These are phyloP conservation scores for Lampris megalopsis DNA, from an alignment of 2,113 vertebrate species.

Conservation along the genomic window DNA sequence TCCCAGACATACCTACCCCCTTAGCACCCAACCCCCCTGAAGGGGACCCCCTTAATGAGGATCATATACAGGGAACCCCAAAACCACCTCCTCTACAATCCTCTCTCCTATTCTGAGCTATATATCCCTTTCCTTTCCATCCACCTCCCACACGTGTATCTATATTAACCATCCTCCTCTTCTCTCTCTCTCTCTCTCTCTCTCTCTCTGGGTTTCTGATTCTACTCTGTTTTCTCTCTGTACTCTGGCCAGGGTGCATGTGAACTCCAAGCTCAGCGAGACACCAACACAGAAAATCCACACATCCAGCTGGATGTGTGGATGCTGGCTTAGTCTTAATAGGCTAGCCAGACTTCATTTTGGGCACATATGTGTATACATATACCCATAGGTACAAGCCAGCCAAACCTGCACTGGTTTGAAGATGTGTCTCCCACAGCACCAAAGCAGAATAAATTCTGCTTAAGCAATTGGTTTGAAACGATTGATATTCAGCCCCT, in stretches of 20 bases:
- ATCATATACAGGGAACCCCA: constrained; percentile 36
- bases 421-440: not conserved
- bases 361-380: constrained; percentile 42
- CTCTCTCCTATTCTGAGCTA: too few species aligned
- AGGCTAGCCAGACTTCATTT: constrained; percentile 40
- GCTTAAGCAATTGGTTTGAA: constrained; percentile 22
- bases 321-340: constrained; percentile 60
- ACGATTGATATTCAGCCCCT: constrained; percentile 16
- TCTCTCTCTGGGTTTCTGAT: constrained; percentile 34
- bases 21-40: constrained; percentile 17
- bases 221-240: constrained; percentile 29
- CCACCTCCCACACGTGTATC: constrained; percentile 42
- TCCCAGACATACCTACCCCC: constrained; percentile 34
- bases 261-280: constrained; percentile 40
- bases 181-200: not conserved
- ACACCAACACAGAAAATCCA: constrained; percentile 14
- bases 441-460: not conserved
- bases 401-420: constrained; percentile 25
- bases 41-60: constrained; percentile 44
- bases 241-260: constrained; percentile 67
- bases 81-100: constrained; percentile 22
- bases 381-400: constrained; percentile 34
- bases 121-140: not conserved
- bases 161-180: constrained; percentile 26
- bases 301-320: constrained; percentile 39